A percentile compares a stretch with the other conserved stretches of the same genome.
These are phyloP conservation scores for Drymodes brunneopygia DNA, from an alignment of 2,113 vertebrate genomes.

Conservation along the genomic window DNA sequence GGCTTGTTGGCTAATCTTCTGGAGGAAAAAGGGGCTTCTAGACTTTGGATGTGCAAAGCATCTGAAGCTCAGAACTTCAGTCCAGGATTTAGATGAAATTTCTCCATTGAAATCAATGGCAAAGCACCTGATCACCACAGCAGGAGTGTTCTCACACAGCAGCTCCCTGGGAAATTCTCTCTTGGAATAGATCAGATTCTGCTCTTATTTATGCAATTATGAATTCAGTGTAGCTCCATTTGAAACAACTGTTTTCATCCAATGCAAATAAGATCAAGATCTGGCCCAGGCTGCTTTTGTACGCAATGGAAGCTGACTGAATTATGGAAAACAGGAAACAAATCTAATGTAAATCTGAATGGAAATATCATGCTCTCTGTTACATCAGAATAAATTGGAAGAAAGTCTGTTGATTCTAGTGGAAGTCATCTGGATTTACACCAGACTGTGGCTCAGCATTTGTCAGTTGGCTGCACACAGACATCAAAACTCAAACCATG, in stretches of 20 bases:
- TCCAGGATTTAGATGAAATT: neutral
- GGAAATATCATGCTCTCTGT: conserved; percentile 28
- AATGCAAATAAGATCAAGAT: conserved; percentile 46
- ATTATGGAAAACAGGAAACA: conserved; percentile 54
- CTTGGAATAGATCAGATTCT: neutral
- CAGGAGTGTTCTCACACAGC: neutral
- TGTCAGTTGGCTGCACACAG: conserved; percentile 10
- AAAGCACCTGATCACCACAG: neutral
- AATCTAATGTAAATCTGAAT: conserved; percentile 50
- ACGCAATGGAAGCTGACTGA: conserved; percentile 4
- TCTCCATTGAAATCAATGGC: neutral
- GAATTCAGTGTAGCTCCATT: neutral
- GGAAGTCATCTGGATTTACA: conserved; percentile 43
- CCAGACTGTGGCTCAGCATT: conserved; percentile 42
- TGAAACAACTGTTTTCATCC: conserved; percentile 18
- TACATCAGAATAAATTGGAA: conserved; percentile 51
- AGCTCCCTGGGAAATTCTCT: neutral
- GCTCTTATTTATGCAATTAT: neutral
- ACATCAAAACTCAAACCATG: neutral
- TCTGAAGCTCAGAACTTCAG: neutral
- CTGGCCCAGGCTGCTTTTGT: conserved; percentile 11
- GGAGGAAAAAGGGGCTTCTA: neutral
- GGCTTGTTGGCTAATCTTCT: neutral
- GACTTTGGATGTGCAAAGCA: neutral
- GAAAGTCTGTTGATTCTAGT: conserved; percentile 14